These are phyloP conservation scores for Tenrec ecaudatus DNA, from an alignment of 2,113 vertebrate species.

Conservation along the genomic window DNA sequence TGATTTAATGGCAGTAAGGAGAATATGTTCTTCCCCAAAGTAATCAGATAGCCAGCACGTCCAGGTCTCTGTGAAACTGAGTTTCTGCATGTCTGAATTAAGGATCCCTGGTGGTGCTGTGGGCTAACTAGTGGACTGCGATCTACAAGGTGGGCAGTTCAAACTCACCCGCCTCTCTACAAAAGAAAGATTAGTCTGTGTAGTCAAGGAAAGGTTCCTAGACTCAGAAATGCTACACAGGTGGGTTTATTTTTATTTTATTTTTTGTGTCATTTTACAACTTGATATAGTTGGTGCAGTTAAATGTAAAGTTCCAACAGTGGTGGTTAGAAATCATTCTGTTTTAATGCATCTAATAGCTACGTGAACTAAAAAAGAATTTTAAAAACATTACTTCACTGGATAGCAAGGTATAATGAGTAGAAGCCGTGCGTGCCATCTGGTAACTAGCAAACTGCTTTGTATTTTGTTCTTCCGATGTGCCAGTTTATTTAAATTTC, in stretches of 20 bases:
- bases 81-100: background rate
- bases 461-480: background rate
- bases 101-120: too few species aligned
- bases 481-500: background rate
- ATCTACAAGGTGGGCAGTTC: too few species aligned
- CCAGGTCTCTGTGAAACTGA: background rate
- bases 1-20: background rate
- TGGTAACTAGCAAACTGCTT: slow-evolving; percentile 20
- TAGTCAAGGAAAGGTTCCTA: too few species aligned
- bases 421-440: background rate
- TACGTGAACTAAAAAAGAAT: slow-evolving; percentile 1
- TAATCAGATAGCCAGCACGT: background rate
- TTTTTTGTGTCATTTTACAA: too few species aligned
- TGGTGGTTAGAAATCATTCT: background rate
- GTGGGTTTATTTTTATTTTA: too few species aligned
- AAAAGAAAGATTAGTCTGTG: too few species aligned
- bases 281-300: too few species aligned
- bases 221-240: too few species aligned
- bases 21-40: background rate
- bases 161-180: too few species aligned
- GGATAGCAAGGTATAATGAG: background rate
- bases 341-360: background rate
- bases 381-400: background rate
- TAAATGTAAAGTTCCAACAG: background rate
- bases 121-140: too few species aligned